Base-by-base conservation (phyloP, 2,113 vertebrate species). In the Tauraco erythrolophus region DNA sequence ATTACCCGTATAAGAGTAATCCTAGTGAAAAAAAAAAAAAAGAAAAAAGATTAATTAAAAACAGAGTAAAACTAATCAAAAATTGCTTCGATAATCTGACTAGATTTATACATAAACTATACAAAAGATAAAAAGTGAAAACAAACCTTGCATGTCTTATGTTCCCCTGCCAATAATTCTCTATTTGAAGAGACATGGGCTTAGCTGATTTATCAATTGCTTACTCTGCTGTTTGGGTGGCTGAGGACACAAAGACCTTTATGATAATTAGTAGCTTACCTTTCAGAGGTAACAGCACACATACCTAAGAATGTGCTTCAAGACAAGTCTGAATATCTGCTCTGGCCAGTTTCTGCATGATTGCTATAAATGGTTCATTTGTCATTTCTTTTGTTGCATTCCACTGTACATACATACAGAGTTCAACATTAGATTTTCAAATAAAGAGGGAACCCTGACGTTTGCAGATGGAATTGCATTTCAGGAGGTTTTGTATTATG, bases 361-460 rank as follows among this genome's bases (percentile, higher is more conserved):
- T 50, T 94, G 58, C n/a, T 95, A 87, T 91, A 74, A 80, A 83
- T 23, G 28, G 31, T 53, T 93, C 25, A 35, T 75, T 81, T 81
- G 19, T 62, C 4, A 46, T 92, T 92, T 91, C 61, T 93, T 56
- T 74, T 77, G 35, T 92, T 93, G 68, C 66, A 83, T 94, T 96
- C 83, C 54, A 41, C n/a, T 86, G 24, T 70, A 62, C 24, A 10
- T 51, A 68, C 17, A 27, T 14, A 62, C 2, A 10, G 45, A 92
- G 41, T 86, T 91, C 41, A 89, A 57, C 54, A n/a, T 61, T 9
- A 50, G 27, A 35, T 80, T 82, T 92, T 83, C 54, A 80, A 76
- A 77, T 84, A 76, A 58, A 69, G 37, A 80, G 25, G 33, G 23
- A 77, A 65, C 41, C 21, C 54, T 72, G 56, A 95, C 91, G 11